Conservation (phyloP, 1,140 invertebrate genomes). For the Odontomachus brunneus region DNA sequence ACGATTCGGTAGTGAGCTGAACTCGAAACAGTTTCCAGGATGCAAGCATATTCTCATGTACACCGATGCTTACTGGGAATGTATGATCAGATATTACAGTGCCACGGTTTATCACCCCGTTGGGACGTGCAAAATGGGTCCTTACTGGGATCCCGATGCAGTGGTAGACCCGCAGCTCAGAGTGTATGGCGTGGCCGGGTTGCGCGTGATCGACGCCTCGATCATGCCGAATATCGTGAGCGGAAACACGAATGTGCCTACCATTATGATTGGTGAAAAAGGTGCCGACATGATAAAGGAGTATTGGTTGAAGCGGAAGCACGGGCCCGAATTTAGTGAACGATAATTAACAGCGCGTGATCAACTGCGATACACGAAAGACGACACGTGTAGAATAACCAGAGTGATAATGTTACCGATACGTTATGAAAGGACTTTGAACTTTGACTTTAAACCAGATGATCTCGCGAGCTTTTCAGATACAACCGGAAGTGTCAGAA, state of each 20-base stretch:
- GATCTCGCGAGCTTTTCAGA: no score
- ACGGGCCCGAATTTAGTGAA: neutral
- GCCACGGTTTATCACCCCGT: constrained; percentile 95
- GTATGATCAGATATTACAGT: constrained; percentile 93
- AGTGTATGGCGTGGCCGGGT: constrained; percentile 92
- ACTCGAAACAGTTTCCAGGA: constrained; percentile 89
- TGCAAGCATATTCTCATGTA: constrained; percentile 89
- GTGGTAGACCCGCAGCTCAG: constrained; percentile 94
- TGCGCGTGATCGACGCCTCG: constrained; percentile 94
- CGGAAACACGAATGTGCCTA: constrained; percentile 93
- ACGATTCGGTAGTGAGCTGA: constrained; percentile 89
- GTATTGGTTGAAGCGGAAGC: constrained; percentile 88
- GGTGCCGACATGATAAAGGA: constrained; percentile 93
- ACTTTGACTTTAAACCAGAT: no score
- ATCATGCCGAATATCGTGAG: constrained; percentile 94
- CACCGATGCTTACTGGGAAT: constrained; percentile 92
- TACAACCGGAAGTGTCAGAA: no score
- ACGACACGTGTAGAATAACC: no score
- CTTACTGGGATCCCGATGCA: constrained; percentile 92
- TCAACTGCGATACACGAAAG: neutral
- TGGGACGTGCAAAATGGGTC: constrained; percentile 97
- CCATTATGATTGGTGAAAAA: constrained; percentile 95
- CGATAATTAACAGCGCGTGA: neutral
- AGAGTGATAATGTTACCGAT: no score
- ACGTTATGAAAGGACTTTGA: no score